phyloP scores from a whole-genome alignment of 2,888 invertebrate species.

The Rugalucina vietnamica region DNA sequence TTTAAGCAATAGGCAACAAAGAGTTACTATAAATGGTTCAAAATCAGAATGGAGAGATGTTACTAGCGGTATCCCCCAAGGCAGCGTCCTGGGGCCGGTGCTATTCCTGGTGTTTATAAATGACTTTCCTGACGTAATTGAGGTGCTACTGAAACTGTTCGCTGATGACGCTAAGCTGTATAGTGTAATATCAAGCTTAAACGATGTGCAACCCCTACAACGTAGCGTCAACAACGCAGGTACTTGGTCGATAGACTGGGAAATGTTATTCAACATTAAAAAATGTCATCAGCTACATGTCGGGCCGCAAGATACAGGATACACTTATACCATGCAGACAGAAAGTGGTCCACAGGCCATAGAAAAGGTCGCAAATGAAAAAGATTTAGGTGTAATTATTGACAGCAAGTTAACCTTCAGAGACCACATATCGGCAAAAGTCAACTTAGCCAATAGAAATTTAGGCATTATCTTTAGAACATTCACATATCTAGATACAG shows the following conservation, averaged over 20 bases:
- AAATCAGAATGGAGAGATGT: conserved; percentile 13
- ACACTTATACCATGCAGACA: no score
- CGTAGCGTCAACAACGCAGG: conserved; percentile 3
- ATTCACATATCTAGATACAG: conserved; percentile 17
- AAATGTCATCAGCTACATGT: conserved; percentile 8
- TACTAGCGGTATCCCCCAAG: conserved; percentile 18
- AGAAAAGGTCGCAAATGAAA: neutral
- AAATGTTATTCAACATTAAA: conserved; percentile 14
- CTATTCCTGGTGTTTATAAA: conserved; percentile 15
- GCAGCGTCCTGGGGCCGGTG: conserved; percentile 16
- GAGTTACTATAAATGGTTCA: conserved; percentile 15
- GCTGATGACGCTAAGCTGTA: conserved; percentile 16
- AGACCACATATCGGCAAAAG: conserved; percentile 11
- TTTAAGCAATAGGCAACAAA: conserved; percentile 4
- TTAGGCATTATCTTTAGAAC: conserved; percentile 20
- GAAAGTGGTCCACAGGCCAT: neutral
- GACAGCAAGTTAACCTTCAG: conserved; percentile 18
- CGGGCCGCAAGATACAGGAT: no score
- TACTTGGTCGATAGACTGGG: conserved; percentile 14
- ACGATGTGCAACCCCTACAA: neutral
- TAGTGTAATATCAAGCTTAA: neutral
- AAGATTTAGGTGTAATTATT: conserved; percentile 20
- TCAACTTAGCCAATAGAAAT: conserved; percentile 27
- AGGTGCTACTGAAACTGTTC: neutral
- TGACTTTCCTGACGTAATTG: neutral